Evolutionary conservation across 2,113 vertebrate species (phyloP).

Genomic region (Megaceryle torquata): DNA sequence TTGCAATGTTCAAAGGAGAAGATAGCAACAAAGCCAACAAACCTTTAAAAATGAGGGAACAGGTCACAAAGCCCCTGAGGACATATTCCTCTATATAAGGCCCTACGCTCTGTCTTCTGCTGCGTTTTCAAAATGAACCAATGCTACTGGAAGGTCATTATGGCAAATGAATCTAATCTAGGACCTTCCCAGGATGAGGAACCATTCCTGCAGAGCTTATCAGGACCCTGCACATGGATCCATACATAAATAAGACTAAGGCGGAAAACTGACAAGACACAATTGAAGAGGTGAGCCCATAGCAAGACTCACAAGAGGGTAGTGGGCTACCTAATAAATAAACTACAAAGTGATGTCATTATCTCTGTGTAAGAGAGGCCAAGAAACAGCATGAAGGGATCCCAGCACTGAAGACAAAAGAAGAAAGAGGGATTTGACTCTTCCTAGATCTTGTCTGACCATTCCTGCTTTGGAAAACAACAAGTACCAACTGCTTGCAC

Average conservation of each 20-base stretch:
- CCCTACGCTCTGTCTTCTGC: neutral
- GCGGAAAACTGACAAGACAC: neutral
- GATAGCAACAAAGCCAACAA: neutral
- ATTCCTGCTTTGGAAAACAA: neutral
- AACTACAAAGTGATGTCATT: neutral
- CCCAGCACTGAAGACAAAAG: neutral
- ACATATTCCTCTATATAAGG: neutral
- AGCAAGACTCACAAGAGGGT: neutral
- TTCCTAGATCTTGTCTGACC: neutral
- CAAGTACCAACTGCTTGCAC: neutral
- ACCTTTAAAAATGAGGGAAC: neutral
- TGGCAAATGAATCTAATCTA: neutral
- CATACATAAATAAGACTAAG: neutral
- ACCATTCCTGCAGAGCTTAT: neutral
- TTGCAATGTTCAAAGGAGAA: neutral
- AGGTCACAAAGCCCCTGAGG: neutral
- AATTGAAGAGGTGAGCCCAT: neutral
- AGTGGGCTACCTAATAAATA: neutral
- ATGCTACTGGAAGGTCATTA: neutral
- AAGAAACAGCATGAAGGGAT: neutral
- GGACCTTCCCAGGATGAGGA: neutral
- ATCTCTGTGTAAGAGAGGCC: neutral
- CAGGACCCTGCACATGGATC: neutral
- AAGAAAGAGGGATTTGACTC: neutral
- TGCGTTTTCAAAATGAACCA: neutral